Evolutionary conservation across 1,140 invertebrate species (phyloP), one percentile per base, ranked within the genome.

Genomic region (Dinoponera quadriceps): DNA sequence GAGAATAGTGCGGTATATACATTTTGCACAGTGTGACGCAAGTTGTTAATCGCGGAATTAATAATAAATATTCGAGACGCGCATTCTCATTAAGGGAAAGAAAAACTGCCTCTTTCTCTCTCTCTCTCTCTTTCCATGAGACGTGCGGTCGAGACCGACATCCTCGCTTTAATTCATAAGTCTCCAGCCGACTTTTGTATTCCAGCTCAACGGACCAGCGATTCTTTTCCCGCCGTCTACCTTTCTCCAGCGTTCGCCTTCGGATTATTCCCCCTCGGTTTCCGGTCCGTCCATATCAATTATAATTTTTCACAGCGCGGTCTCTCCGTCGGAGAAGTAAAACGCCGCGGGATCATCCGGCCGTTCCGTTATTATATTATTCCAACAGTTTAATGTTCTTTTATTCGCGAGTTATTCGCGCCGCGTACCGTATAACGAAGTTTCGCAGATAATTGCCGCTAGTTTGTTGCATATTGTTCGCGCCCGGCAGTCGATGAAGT

Each of bases 231-330:
- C 60, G 71, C 73, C 60, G 71, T 65, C 81, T 77, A 77, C 71
- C 60, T 83, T 57, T 78, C 48, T 33, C 75, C 33, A 22, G 51
- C 75, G 38, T 80, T 80, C 60, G 38, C 81, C 81, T 65, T 84
- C 65, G 63, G 63, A 71, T 65, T 84, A 84, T 81, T 81, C 55
- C 68, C 60, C 75, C 74, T 82, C 68, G 77, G 68, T 82, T 84
- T 84, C 83, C 83, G 68, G 63, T 84, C 66, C 68, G 74, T 72
- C 83, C 63, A 82, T 84, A 84, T 84, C 83, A 84, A 84, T 84
- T 84, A 84, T 84, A 72, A 84, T 84, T 84, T 84, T 84, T 84
- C 83, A 84, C 57, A 14, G 55, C 75, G 48, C 63, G 62, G 63
- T 62, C 75, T 29, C 33, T 62, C 25, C 22, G 51, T 11, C 22